Evolutionary conservation across 1,140 invertebrate genomes (phyloP).

Genomic region (Charaxes varanes): DNA sequence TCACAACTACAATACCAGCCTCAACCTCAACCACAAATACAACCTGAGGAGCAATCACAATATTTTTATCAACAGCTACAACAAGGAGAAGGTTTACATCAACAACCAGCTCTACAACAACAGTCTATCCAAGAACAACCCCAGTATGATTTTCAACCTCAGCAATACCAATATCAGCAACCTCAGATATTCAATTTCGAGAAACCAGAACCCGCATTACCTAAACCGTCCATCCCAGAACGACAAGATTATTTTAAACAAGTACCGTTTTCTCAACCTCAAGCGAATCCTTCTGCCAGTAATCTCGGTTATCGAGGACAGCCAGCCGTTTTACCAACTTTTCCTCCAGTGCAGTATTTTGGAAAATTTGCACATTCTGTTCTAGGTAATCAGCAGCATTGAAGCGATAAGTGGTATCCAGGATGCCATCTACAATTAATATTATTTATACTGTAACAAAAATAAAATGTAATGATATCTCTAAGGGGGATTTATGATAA

Average conservation of each 20-base stretch:
- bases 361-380: conserved; percentile 51
- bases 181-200: conserved; percentile 8
- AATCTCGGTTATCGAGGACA: conserved; percentile 10
- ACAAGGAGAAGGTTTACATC: too few species aligned
- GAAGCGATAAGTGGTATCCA: too few species aligned
- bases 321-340: conserved; percentile 27
- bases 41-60: conserved; percentile 11
- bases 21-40: conserved; percentile 4
- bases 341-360: conserved; percentile 54
- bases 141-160: conserved; percentile 16
- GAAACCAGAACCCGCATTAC: conserved; percentile 2
- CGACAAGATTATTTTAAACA: conserved; percentile 2
- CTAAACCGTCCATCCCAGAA: conserved; percentile 4
- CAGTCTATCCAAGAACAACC: conserved; percentile 10
- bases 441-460: too few species aligned
- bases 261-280: conserved; percentile 1
- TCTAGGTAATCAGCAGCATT: conserved; percentile 34
- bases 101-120: conserved; percentile 7
- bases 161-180: conserved; percentile 14
- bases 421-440: too few species aligned
- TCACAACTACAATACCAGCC: conserved; percentile 15
- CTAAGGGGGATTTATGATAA: too few species aligned
- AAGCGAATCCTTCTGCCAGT: conserved; percentile 10
- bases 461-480: too few species aligned
- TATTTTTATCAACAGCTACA: conserved; percentile 10